Conservation (phyloP, 2,113 vertebrate species). For the Catharus minimus region DNA sequence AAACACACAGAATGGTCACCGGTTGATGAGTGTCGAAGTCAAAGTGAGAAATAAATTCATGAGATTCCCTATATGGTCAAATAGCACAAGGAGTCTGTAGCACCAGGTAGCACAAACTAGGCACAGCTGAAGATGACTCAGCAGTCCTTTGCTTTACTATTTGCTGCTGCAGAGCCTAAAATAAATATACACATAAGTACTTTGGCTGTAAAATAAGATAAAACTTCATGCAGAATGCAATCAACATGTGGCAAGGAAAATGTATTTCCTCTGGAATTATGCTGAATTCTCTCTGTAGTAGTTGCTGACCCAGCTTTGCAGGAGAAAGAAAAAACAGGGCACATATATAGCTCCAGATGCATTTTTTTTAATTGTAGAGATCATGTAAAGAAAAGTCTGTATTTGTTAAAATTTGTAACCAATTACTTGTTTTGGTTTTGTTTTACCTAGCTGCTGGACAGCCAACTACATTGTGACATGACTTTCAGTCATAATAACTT, state of each 20-base stretch:
- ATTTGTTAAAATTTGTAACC: neutral
- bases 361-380: neutral
- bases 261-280: neutral
- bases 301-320: neutral
- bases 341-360: neutral
- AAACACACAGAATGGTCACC: neutral
- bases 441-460: slow-evolving; percentile 88
- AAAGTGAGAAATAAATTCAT: neutral
- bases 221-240: neutral
- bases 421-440: neutral
- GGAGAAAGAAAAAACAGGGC: neutral
- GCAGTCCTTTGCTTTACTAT: neutral
- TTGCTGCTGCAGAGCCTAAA: neutral
- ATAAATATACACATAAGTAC: neutral
- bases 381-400: neutral
- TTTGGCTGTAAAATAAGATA: neutral
- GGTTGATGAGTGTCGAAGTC: neutral
- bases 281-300: neutral
- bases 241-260: neutral
- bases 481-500: slow-evolving; percentile 20
- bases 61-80: neutral
- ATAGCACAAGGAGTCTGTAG: neutral
- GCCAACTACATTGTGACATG: slow-evolving; percentile 93
- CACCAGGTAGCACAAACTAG: neutral
- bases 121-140: neutral